A percentile compares a stretch with the other conserved stretches of the same genome.
Conservation (phyloP, 2,113 vertebrate genomes). For the Limnothrissa miodon region DNA sequence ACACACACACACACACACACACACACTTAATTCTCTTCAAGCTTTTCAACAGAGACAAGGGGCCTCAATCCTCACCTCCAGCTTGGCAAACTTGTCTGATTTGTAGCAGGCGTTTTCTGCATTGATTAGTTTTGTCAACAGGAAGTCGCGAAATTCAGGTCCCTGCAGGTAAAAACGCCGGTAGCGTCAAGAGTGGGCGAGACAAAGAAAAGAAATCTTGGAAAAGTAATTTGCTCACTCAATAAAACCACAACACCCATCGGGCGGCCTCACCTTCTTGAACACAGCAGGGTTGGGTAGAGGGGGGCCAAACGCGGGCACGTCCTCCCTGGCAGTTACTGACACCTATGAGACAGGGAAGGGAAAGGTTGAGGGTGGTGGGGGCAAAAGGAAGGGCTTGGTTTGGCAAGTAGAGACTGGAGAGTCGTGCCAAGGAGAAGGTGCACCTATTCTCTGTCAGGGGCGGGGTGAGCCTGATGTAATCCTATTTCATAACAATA, state of each 20-base stretch:
- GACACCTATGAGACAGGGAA: conserved; percentile 79
- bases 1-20: background rate
- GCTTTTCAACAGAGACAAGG: background rate
- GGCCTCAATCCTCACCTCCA: conserved; percentile 78
- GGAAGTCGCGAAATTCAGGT: conserved; percentile 89
- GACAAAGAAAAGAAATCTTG: background rate
- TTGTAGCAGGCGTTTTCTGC: conserved; percentile 95
- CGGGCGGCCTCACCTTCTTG: conserved; percentile 77
- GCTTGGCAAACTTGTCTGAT: conserved; percentile 94
- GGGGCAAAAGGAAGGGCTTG: no score
- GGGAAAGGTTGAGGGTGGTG: background rate
- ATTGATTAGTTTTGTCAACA: conserved; percentile 95
- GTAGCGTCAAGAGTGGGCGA: background rate
- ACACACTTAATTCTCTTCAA: background rate
- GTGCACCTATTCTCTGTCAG: background rate
- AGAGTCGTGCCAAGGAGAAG: background rate
- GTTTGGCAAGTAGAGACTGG: background rate
- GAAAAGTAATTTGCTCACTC: background rate
- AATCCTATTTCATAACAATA: conserved; percentile 11
- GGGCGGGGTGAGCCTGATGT: background rate
- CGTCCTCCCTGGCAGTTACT: conserved; percentile 86
- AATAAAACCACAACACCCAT: background rate
- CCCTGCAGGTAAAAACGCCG: conserved; percentile 66
- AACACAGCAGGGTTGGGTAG: conserved; percentile 87
- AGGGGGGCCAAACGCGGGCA: conserved; percentile 85